Conservation (phyloP, 2,113 vertebrate species). For the Artemisiospiza belli region DNA sequence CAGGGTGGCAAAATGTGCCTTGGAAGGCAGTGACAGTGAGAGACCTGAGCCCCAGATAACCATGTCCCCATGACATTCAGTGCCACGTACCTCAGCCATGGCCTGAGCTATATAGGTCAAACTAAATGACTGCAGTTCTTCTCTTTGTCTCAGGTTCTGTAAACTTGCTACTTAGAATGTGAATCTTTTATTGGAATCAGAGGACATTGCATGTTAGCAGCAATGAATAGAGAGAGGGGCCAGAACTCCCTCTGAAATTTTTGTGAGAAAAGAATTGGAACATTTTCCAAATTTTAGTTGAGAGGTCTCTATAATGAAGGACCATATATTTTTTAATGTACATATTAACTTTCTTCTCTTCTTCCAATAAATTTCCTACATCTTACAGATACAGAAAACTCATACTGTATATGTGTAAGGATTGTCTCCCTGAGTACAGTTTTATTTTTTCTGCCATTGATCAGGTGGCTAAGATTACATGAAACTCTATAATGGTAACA, state of each 20-base stretch:
- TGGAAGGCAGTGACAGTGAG: not conserved
- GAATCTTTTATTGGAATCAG: not conserved
- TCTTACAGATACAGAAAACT: not conserved
- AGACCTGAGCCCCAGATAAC: not conserved
- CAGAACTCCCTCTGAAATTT: not conserved
- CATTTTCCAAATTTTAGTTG: not conserved
- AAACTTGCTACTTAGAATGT: not conserved
- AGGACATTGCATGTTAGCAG: not conserved
- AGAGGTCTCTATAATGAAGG: not conserved
- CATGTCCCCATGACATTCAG: not conserved
- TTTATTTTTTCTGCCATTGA: not conserved
- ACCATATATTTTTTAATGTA: not conserved
- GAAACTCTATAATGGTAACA: not conserved
- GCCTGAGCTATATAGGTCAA: not conserved
- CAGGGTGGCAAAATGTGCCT: not conserved
- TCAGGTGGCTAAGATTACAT: not conserved
- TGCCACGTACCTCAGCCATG: not conserved
- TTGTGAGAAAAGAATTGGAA: not conserved
- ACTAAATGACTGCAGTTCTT: not conserved
- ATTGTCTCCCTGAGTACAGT: not conserved
- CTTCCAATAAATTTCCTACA: not conserved
- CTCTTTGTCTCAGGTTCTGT: not conserved
- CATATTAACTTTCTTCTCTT: not conserved
- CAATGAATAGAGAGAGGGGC: not conserved
- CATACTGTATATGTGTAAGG: not conserved